These are phyloP conservation scores for Glossosoma conforme DNA, from an alignment of 1,140 invertebrate species.

Conservation along the genomic window DNA sequence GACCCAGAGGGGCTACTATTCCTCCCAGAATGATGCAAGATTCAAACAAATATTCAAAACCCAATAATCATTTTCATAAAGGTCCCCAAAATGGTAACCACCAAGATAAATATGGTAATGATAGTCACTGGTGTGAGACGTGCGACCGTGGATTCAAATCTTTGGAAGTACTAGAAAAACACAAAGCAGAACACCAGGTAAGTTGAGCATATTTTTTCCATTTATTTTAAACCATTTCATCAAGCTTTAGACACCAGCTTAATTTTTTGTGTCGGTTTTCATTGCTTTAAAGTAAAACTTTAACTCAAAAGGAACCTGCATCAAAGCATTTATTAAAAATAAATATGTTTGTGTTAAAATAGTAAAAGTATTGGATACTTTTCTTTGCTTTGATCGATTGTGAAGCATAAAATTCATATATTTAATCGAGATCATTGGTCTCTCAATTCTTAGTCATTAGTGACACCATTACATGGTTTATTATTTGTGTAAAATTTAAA, in stretches of 20 bases:
- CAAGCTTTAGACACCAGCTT: not conserved
- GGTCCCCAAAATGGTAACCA: conserved; percentile 15
- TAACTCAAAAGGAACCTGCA: too few relatives aligned
- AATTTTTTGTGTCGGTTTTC: not conserved
- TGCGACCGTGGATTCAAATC: conserved; percentile 69
- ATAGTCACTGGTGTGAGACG: conserved; percentile 60
- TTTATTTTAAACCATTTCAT: conserved; percentile 1
- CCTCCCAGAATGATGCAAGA: conserved; percentile 33
- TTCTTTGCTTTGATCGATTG: too few relatives aligned
- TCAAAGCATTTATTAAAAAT: too few relatives aligned
- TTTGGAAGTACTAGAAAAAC: conserved; percentile 54
- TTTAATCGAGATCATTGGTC: too few relatives aligned
- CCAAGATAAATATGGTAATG: conserved; percentile 28
- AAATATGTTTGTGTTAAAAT: too few relatives aligned
- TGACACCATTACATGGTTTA: too few relatives aligned
- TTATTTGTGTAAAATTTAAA: too few relatives aligned
- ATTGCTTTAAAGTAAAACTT: too few relatives aligned
- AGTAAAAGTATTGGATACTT: too few relatives aligned
- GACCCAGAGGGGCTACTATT: conserved; percentile 38
- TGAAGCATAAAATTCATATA: too few relatives aligned
- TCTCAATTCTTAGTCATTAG: too few relatives aligned
- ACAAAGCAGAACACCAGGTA: conserved; percentile 63
- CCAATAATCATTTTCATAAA: not conserved
- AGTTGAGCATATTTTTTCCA: too few relatives aligned
- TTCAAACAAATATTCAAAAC: conserved; percentile 3